Evolutionary conservation across 64 coral and sea anemone species (phyloP), one percentile per base, ranked within the genome.

Genomic region (Stylophora pistillata): DNA sequence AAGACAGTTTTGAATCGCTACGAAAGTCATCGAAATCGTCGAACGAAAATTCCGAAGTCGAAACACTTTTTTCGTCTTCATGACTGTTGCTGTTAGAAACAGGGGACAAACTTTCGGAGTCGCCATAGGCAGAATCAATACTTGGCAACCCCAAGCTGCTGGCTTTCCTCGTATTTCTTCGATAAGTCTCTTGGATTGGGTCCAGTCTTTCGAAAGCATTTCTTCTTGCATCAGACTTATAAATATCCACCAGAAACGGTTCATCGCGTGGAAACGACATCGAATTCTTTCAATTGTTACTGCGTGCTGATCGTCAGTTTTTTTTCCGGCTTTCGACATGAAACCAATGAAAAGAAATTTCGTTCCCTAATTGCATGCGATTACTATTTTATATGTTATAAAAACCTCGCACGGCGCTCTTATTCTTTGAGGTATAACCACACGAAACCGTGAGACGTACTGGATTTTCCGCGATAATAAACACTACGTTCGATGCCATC

Each of bases 121-220:
- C 80, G 21, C 80, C 80, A 33, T 33, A 84, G 12, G 80, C 80
- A 23, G 80, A 84, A 69, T 84, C 80, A 15, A 84, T 54, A 69
- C 80, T 84, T 53, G 80, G 80, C 18, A 84, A 60, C 11, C 7
- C 23, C 66, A 62, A 69, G 61, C 80, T 28, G 30, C 34, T 63
- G 62, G 53, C 28, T 76, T 87, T 87, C 25, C 53, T 41, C 27
- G 85, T 74, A 74, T 58, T 87, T 37, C 52, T 23, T 87, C 32
- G 85, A 30, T 37, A 60, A 20, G 32, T 75, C 15, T 34, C 53
- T 20, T 58, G 21, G 53, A 70, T 30, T 18, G 71, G 5, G 57
- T 58, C 57, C 71, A 20, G 18, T 58, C 14, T 58, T n/a, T 74
- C 57, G 32, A 30, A 41, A 29, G 52, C 5, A 30, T 30, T 30